Percentiles rank a stretch among this genome's conserved stretches.
Conservation (phyloP, 2,888 invertebrate species). For the Brassicogethes aeneus region DNA sequence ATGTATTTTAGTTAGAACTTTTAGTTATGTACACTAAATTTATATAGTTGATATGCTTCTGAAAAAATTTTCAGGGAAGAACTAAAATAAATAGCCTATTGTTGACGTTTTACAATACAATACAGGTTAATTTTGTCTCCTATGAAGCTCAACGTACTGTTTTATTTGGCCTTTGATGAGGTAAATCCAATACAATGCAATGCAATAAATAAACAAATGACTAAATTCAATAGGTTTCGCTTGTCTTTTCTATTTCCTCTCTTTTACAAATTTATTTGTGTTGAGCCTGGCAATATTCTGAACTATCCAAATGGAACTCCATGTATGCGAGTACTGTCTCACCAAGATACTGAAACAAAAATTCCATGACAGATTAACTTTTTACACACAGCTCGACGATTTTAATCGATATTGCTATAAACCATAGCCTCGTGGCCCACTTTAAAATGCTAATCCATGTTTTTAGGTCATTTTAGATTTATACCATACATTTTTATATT, state of each 20-base stretch:
- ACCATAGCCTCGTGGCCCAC: no score
- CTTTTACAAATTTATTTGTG: slow-evolving; percentile 66
- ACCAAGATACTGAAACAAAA: slow-evolving; percentile 67
- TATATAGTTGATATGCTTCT: slow-evolving; percentile 32
- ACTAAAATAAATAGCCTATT: slow-evolving; percentile 17
- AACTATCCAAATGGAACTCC: slow-evolving; percentile 97
- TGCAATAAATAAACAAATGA: slow-evolving; percentile 27
- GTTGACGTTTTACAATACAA: slow-evolving; percentile 10
- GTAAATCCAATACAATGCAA: slow-evolving; percentile 28
- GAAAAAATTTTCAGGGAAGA: slow-evolving; percentile 29
- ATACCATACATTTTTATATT: no score
- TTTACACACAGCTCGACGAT: no score
- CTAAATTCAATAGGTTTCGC: slow-evolving; percentile 17
- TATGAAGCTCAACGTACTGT: neutral
- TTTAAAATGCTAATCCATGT: no score
- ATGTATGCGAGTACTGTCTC: slow-evolving; percentile 89
- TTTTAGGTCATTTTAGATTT: no score
- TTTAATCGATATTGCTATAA: no score
- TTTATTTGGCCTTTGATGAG: slow-evolving; percentile 33
- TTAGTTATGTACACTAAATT: slow-evolving; percentile 26
- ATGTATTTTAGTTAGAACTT: slow-evolving; percentile 1
- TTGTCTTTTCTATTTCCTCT: slow-evolving; percentile 10
- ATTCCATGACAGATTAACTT: no score
- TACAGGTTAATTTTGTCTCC: slow-evolving; percentile 4
- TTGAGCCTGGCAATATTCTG: slow-evolving; percentile 98